Base-by-base conservation (phyloP, 2,113 vertebrate genomes). In the Gymnocephalus cernua region DNA sequence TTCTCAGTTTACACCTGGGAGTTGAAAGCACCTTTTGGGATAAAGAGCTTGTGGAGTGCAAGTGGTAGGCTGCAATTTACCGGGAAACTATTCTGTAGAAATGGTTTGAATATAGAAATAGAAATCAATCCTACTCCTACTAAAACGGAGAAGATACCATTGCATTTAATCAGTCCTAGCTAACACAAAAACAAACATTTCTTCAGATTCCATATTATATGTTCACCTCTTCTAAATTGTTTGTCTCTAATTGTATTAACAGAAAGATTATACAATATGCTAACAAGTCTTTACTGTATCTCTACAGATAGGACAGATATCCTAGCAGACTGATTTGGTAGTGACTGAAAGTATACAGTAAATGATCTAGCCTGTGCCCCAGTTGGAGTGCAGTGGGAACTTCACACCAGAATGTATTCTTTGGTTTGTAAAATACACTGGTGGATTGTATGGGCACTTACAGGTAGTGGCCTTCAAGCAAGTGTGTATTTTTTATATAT, bases 1-100 rank as follows among this genome's bases (percentile, higher is more conserved):
- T 61, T 84, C 59, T 82, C 77, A 59, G 13, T 71, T 88, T 91
- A 59, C 81, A 78, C 47, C 61, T 23, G 57, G 32, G 41, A 77
- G 53, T 5, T 74, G 25, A 41, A 68, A 63, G 71, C 4, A 19
- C 4, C 61, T 23, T 27, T 64, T 53, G 25, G 47, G 47, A 66
- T 25, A 53, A 75, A 59, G 53, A 27, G 57, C 4, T 45, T 64
- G 48, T n/a, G 35, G 61, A 21, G n/a, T 65, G 27, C 23, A 61
- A 4, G 29, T 1, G 7, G 19, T 15, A 27, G 14, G 27, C 32
- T 48, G 9, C 6, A 56, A 4, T 0, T 15, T 2, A 16, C 11
- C 5, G 21, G 1, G 2, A 59, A 65, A 48, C 21, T 47, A 13
- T 51, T 47, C 35, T 27, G 11, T 18, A n/a, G n/a, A 35, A 14